Base-by-base conservation (phyloP, 2,113 vertebrate genomes). In the Capreolus pygargus region DNA sequence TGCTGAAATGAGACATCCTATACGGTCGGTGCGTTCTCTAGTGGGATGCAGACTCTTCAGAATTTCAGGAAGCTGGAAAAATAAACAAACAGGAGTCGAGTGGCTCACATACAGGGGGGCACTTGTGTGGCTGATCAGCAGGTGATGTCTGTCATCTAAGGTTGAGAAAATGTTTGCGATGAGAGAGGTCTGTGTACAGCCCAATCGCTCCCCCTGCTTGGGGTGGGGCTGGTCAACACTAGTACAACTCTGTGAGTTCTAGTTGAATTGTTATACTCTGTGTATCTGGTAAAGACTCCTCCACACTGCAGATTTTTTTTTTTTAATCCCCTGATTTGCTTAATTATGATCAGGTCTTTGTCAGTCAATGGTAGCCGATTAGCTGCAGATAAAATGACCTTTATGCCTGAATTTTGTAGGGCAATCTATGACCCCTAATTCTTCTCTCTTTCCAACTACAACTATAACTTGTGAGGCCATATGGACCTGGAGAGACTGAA, bases 301-400 rank as follows among this genome's bases (percentile, higher is more conserved):
- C 4, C n/a, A 15, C 7, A 4, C 1, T 10, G 79, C 0, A 12
- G 9, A 3, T 0, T 16, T 52, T 12, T 17, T 4, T 14, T 76
- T 43, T 67, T 67, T 0, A 36, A 39, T 1, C 43, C 30, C 23
- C 11, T 36, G 19, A 36, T 82, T 54, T 36, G 30, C 2, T 11
- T 1, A 0, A 50, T 16, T 27, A 19, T 10, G 11, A 36, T n/a
- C 2, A 21, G 2, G 28, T 64, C 10, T n/a, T 45, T 39, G 1
- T 10, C 1, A 14, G 21, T 30, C 8, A 10, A 0, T 28, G 47
- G 14, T 0, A 0, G 13, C 4, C 0, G 0, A 11, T 12, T 67
- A n/a, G 28, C 21, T 54, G 36, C 28, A 7, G 15, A 55, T 70
- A 39, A 3, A 7, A 1, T 60, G 25, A 15, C 54, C n/a, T 92